Evolutionary conservation across 1,140 invertebrate species (phyloP), one percentile per base, ranked within the genome.

Genomic region (Limonius californicus): DNA sequence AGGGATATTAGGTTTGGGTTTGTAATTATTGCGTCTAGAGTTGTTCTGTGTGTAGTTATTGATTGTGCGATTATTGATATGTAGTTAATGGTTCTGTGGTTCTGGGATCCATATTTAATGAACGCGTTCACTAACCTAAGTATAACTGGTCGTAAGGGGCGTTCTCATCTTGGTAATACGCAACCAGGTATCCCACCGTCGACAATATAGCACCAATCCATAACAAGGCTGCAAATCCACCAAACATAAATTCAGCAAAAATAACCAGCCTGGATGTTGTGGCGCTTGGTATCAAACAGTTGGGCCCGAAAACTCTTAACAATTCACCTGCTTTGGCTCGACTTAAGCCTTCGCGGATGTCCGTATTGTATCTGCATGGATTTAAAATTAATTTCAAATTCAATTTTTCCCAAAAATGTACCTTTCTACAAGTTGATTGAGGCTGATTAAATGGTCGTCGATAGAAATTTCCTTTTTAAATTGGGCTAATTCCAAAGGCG

Each of bases 391-490:
- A n/a, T n/a, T n/a, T n/a, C n/a, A n/a, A n/a, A n/a, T n/a, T n/a
- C n/a, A n/a, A n/a, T n/a, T n/a, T n/a, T n/a, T n/a, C n/a, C n/a
- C n/a, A n/a, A n/a, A n/a, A 27, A 27, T 27, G 3, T 27, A 39
- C 35, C 35, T 62, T 23, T 55, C 32, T 23, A 61, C 59, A 68
- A 90, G 76, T 72, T 88, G 85, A 65, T 85, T 81, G 45, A 89
- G 70, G 45, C 84, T 78, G 61, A 90, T 78, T 70, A 79, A 83
- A 72, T 94, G 91, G 69, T 91, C 88, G 67, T 90, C 89, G 59
- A 89, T 87, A 60, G 85, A 83, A 15, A 88, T 79, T 75, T 91
- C 89, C 72, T 89, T 84, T 74, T 89, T 91, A 62, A 89, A 67
- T 11, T 63, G 42, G 20, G 66, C 63, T 1, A 71, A 4, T 30